Percentiles rank a stretch among this genome's conserved stretches.
phyloP scores from a whole-genome alignment of 2,888 invertebrate genomes.

The Penaeus monodon region DNA sequence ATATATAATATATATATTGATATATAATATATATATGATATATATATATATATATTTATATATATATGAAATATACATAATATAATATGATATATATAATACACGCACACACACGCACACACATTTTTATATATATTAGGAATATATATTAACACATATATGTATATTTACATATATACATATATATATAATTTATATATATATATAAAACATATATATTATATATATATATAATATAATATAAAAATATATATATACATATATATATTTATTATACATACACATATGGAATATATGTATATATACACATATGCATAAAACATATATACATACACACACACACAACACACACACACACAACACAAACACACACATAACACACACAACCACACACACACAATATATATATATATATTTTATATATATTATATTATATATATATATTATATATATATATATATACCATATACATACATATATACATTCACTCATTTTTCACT shows the following conservation, averaged over 20 bases:
- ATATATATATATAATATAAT: background rate
- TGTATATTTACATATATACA: background rate
- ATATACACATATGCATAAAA: background rate
- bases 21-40: background rate
- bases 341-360: conserved; percentile 9
- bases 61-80: background rate
- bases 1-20: conserved; percentile 5
- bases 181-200: conserved; percentile 4
- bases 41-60: background rate
- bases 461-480: background rate
- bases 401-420: background rate
- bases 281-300: background rate
- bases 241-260: background rate
- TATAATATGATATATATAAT: conserved; percentile 7
- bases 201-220: conserved; percentile 4
- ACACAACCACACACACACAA: background rate
- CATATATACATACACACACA: background rate
- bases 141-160: background rate
- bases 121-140: background rate
- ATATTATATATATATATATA: too few species aligned
- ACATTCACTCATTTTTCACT: background rate
- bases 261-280: background rate
- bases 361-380: conserved; percentile 2
- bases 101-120: background rate
- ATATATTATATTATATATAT: background rate